phyloP scores from a whole-genome alignment of 2,113 vertebrate genomes.

The Semnopithecus entellus region DNA sequence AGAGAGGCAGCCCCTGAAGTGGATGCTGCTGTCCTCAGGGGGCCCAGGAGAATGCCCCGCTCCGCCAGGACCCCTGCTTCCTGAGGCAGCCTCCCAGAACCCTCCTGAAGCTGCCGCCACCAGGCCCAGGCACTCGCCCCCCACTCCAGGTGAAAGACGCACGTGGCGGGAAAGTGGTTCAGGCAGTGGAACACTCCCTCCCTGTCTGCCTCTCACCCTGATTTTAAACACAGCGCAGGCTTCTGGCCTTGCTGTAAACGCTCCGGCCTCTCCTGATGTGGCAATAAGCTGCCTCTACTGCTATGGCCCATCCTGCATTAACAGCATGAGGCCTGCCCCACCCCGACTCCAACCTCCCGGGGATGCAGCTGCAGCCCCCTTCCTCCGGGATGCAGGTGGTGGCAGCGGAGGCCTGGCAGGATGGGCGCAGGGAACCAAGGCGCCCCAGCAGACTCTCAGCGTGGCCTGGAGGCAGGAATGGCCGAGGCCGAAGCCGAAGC shows the following conservation, averaged over 20 bases:
- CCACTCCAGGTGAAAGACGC: background rate
- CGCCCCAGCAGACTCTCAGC: no score
- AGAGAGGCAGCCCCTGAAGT: fast-evolving
- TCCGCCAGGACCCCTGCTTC: background rate
- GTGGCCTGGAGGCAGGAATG: no score
- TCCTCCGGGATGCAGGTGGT: no score
- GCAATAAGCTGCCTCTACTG: background rate
- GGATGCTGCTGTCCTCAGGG: background rate
- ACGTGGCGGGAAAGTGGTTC: fast-evolving
- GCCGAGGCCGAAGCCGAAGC: background rate
- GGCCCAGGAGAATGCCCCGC: background rate
- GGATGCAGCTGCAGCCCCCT: no score
- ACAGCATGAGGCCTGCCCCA: background rate
- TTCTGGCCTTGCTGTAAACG: background rate
- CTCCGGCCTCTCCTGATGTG: background rate
- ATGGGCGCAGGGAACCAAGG: no score
- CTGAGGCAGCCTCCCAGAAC: background rate
- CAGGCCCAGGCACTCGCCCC: background rate
- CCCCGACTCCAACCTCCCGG: background rate
- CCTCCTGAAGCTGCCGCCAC: background rate
- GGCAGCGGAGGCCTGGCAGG: no score
- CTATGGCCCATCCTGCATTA: background rate
- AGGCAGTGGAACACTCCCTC: background rate
- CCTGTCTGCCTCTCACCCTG: background rate
- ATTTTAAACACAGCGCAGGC: background rate